Evolutionary conservation across 2,797 vertebrate genomes (phyloP).

Genomic region (Takifugu ocellatus): DNA sequence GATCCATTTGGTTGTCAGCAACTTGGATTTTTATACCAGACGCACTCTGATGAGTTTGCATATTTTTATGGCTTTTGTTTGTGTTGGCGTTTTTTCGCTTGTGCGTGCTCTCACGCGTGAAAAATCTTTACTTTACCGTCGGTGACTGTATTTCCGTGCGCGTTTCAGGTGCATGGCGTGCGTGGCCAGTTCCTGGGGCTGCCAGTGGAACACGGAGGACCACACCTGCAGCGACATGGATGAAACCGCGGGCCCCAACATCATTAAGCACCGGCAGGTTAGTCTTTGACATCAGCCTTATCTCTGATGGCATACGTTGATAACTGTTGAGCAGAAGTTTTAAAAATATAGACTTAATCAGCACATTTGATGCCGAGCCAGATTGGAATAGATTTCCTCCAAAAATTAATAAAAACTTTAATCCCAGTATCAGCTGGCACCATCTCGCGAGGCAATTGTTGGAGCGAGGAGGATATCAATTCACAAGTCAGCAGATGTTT

Average conservation of each 20-base stretch:
- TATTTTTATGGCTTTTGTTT: slow-evolving; percentile 41
- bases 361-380: background rate
- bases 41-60: slow-evolving; percentile 67
- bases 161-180: slow-evolving; percentile 87
- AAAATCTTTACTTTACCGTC: slow-evolving; percentile 2
- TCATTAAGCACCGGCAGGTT: slow-evolving; percentile 87
- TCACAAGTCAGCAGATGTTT: slow-evolving; percentile 65
- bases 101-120: background rate
- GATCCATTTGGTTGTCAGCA: slow-evolving; percentile 72
- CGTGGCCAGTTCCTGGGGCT: slow-evolving; percentile 88
- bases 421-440: slow-evolving; percentile 58
- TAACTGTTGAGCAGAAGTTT: slow-evolving; percentile 19
- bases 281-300: slow-evolving; percentile 19
- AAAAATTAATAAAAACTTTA: slow-evolving; percentile 50
- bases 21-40: slow-evolving; percentile 61
- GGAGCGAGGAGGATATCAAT: slow-evolving; percentile 51
- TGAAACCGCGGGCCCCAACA: slow-evolving; percentile 59
- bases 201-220: slow-evolving; percentile 85
- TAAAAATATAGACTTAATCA: slow-evolving; percentile 20
- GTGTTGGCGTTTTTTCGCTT: slow-evolving; percentile 23
- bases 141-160: background rate
- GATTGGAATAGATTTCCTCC: slow-evolving; percentile 21
- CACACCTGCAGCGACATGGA: slow-evolving; percentile 78
- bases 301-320: background rate
- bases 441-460: slow-evolving; percentile 60